These are phyloP conservation scores for Lepus europaeus DNA, from an alignment of 2,113 vertebrate genomes.

Conservation along the genomic window DNA sequence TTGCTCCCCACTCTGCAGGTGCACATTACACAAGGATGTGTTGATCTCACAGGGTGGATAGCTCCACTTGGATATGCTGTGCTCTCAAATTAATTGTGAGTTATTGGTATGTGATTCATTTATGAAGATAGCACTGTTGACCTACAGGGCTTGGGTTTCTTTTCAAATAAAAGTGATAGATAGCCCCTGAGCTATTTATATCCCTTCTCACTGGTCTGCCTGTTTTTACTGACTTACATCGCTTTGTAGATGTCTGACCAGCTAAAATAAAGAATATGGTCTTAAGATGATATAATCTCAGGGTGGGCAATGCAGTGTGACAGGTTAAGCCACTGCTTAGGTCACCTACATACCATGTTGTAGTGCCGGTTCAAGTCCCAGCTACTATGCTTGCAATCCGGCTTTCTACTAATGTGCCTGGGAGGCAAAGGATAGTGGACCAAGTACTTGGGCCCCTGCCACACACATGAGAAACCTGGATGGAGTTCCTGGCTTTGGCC, in stretches of 20 bases:
- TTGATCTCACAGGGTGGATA: not conserved
- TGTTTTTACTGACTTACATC: not conserved
- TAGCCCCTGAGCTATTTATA: not conserved
- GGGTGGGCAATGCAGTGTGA: too few relatives aligned
- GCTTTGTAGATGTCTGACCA: not conserved
- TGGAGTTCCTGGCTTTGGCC: too few relatives aligned
- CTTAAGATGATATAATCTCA: not conserved
- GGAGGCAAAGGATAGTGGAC: too few relatives aligned
- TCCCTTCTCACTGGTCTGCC: not conserved
- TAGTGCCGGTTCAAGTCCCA: too few relatives aligned
- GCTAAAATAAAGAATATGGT: not conserved
- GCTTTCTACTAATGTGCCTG: too few relatives aligned
- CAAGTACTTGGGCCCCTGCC: too few relatives aligned
- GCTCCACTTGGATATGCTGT: not conserved
- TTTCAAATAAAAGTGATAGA: not conserved
- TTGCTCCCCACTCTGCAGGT: not conserved
- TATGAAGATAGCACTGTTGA: not conserved
- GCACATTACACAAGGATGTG: not conserved
- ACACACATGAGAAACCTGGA: too few relatives aligned
- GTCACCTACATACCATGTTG: too few relatives aligned
- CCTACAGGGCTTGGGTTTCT: not conserved
- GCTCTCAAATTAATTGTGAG: not conserved
- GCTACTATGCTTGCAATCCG: too few relatives aligned
- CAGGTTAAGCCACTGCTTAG: too few relatives aligned
- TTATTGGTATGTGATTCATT: constrained; percentile 11